These are phyloP conservation scores for Leptarthrus brevirostris DNA, from an alignment of 2,888 invertebrate species.

Conservation along the genomic window DNA sequence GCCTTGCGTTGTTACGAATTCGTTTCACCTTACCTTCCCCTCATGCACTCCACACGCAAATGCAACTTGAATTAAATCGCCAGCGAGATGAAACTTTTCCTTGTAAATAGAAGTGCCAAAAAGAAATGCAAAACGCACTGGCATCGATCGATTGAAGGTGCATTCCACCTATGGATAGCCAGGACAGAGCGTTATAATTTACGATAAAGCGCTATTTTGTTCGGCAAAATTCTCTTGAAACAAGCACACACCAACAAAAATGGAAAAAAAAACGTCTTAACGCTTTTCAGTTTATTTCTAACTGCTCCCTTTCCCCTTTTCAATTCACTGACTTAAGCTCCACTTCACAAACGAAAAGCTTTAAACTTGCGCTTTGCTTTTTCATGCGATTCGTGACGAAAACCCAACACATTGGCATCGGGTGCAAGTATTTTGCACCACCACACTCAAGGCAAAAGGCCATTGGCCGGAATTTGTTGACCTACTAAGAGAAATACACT, in stretches of 20 bases:
- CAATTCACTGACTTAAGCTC: no score
- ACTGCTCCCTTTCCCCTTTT: no score
- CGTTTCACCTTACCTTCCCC: not conserved
- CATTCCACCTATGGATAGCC: not conserved
- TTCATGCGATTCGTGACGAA: no score
- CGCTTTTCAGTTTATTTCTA: no score
- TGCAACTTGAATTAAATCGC: not conserved
- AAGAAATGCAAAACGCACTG: not conserved
- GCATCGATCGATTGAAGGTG: not conserved
- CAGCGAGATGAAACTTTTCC: not conserved
- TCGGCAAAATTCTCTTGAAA: conserved; percentile 7
- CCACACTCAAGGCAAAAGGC: conserved; percentile 67
- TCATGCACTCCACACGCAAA: not conserved
- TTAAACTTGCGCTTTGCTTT: not conserved
- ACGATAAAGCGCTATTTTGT: not conserved
- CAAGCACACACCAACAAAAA: not conserved
- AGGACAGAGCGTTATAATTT: not conserved
- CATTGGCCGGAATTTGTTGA: conserved; percentile 69
- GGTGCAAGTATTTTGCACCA: conserved; percentile 53
- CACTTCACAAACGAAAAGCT: not conserved
- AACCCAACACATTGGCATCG: no score
- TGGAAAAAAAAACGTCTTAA: not conserved
- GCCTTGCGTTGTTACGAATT: not conserved
- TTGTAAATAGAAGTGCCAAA: not conserved
- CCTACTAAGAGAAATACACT: conserved; percentile 66